Percentiles rank a stretch among this genome's conserved stretches.
Evolutionary conservation across 2,113 vertebrate species (phyloP).

Genomic region (Burhinus oedicnemus): DNA sequence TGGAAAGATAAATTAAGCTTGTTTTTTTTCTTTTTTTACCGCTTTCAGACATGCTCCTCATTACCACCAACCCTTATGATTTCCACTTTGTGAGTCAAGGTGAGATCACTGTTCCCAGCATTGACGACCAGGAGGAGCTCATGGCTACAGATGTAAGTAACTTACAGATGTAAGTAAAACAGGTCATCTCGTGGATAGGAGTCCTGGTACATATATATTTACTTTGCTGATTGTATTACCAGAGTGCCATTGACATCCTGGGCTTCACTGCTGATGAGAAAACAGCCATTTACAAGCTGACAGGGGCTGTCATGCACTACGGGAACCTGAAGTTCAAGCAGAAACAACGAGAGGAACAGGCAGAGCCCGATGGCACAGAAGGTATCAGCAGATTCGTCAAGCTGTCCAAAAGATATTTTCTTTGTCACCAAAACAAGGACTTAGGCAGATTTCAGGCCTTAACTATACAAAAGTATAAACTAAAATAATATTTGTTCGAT

Average conservation of each 20-base stretch:
- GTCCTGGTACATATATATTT: background rate
- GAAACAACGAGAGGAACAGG: conserved; percentile 86
- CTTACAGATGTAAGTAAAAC: background rate
- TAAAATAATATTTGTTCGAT: background rate
- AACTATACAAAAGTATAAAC: background rate
- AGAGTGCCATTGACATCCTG: conserved; percentile 85
- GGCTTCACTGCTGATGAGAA: conserved; percentile 85
- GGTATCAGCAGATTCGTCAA: conserved; percentile 64
- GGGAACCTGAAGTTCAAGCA: conserved; percentile 91
- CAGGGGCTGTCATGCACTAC: conserved; percentile 85
- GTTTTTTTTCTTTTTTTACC: background rate
- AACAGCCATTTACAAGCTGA: conserved; percentile 85
- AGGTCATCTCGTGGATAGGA: background rate
- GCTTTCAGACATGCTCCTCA: conserved; percentile 82
- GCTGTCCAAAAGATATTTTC: background rate
- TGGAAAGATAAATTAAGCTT: background rate
- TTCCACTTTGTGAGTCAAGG: conserved; percentile 80
- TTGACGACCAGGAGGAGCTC: conserved; percentile 81
- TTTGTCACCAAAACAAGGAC: background rate
- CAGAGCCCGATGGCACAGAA: conserved; percentile 84
- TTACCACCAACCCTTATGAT: conserved; percentile 89
- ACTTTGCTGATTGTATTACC: background rate
- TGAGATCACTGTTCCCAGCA: conserved; percentile 85
- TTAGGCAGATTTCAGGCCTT: background rate
- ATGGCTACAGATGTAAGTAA: conserved; percentile 83